A percentile compares a stretch with the other conserved stretches of the same genome.
These are phyloP conservation scores for Actinernus sp. DNA, from an alignment of 92 coral and sea anemone genomes.

Conservation along the genomic window DNA sequence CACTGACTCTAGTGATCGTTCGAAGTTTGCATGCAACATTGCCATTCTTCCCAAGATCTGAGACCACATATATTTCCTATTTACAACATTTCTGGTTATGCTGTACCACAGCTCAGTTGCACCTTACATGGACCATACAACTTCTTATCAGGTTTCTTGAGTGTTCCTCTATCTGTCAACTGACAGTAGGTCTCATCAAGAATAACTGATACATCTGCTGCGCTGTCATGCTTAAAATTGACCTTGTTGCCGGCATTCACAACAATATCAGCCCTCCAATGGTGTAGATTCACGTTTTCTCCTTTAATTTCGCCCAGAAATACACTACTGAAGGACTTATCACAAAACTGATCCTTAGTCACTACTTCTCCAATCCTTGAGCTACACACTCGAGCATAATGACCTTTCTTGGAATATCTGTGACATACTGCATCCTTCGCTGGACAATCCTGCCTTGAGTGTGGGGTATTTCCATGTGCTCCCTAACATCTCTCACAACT, in stretches of 20 bases:
- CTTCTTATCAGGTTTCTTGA: conserved; percentile 33
- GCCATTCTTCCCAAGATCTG: no score
- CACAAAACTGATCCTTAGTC: no score
- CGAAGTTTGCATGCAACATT: no score
- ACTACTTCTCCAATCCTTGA: no score
- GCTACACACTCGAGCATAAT: background rate
- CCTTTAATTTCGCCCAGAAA: no score
- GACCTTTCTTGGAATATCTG: background rate
- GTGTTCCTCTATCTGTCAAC: background rate
- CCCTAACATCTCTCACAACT: background rate
- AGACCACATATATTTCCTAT: no score
- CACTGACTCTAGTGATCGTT: no score
- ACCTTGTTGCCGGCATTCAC: conserved; percentile 12
- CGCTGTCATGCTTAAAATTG: conserved; percentile 40
- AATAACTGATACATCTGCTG: conserved; percentile 38
- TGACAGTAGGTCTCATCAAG: conserved; percentile 2
- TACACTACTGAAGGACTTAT: no score
- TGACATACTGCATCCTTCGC: background rate
- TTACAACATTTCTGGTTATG: no score
- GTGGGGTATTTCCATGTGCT: background rate
- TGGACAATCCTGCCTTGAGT: background rate
- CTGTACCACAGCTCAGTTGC: no score
- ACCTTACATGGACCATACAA: conserved; percentile 63
- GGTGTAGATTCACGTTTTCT: no score
- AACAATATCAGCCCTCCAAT: conserved; percentile 5